phyloP scores from a whole-genome alignment of 2,888 invertebrate species.

The Eristalis tenax region DNA sequence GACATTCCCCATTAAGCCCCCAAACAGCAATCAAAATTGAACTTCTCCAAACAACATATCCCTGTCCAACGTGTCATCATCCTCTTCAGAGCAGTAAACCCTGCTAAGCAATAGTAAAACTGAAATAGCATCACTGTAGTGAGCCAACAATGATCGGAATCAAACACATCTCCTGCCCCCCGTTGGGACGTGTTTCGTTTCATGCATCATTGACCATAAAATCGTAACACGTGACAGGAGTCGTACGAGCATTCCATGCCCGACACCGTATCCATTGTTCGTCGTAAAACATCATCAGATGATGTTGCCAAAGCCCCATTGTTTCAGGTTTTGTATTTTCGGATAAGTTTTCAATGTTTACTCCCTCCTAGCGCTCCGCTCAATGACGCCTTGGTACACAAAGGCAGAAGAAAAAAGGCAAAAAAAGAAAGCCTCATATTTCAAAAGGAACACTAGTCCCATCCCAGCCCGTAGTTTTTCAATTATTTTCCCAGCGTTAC shows the following conservation, averaged over 20 bases:
- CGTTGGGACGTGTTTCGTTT: not conserved
- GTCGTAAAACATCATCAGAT: conserved; percentile 32
- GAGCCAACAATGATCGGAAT: not conserved
- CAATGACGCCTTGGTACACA: conserved; percentile 3
- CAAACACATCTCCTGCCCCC: not conserved
- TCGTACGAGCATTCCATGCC: not conserved
- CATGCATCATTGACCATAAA: conserved; percentile 17
- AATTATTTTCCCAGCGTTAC: conserved; percentile 41
- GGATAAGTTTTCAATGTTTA: conserved; percentile 11
- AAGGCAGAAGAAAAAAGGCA: not conserved
- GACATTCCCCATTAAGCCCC: not conserved
- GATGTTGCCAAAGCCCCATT: conserved; percentile 45
- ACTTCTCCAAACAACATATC: not conserved
- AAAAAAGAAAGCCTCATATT: conserved; percentile 26
- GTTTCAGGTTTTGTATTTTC: conserved; percentile 17
- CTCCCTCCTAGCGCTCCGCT: not conserved
- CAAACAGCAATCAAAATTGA: not conserved
- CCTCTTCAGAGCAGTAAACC: not conserved
- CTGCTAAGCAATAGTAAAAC: not conserved
- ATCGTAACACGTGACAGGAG: conserved; percentile 31
- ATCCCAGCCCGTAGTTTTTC: conserved; percentile 1
- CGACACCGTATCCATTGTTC: conserved; percentile 2
- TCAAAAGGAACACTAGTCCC: conserved; percentile 31
- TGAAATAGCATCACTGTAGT: not conserved
- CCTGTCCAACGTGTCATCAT: not conserved